These are phyloP conservation scores for Halichoerus grypus DNA, from an alignment of 2,113 vertebrate species.

Conservation along the genomic window DNA sequence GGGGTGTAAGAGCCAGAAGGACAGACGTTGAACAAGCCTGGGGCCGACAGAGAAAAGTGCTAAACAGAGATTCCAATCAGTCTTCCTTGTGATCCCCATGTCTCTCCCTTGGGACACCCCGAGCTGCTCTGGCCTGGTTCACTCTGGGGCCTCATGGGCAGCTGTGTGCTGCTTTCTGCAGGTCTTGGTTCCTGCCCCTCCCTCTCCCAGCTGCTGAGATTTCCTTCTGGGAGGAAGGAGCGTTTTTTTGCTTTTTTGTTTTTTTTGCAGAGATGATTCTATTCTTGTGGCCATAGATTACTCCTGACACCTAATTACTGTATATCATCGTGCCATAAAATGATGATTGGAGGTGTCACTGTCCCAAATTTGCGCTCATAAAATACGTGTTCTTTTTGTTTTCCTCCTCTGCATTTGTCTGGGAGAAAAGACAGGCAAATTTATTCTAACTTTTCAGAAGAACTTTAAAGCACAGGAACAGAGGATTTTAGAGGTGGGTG, in stretches of 20 bases:
- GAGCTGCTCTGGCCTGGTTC: not conserved
- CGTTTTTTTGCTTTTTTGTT: not conserved
- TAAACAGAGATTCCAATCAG: not conserved
- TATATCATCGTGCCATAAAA: conserved; percentile 79
- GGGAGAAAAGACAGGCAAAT: conserved; percentile 79
- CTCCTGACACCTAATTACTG: conserved; percentile 85
- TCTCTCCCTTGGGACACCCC: not conserved
- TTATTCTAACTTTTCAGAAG: conserved; percentile 80
- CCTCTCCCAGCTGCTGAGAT: not conserved
- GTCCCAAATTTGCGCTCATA: conserved; percentile 82
- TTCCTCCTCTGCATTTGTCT: conserved; percentile 74
- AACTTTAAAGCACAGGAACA: conserved; percentile 79
- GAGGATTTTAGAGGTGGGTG: conserved; percentile 79
- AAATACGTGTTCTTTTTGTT: conserved; percentile 81
- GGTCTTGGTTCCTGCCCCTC: not conserved
- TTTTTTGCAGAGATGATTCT: conserved; percentile 69
- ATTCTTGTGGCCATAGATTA: conserved; percentile 83
- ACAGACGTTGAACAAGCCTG: not conserved
- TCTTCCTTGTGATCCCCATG: not conserved
- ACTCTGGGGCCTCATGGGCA: fast-evolving
- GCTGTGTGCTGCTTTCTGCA: not conserved
- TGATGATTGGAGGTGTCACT: conserved; percentile 83
- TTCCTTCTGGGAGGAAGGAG: conserved; percentile 49
- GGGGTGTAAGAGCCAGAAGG: not conserved
- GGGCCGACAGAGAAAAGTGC: not conserved